Base-by-base conservation (phyloP, 1,140 invertebrate species). In the Cyclina sinensis region DNA sequence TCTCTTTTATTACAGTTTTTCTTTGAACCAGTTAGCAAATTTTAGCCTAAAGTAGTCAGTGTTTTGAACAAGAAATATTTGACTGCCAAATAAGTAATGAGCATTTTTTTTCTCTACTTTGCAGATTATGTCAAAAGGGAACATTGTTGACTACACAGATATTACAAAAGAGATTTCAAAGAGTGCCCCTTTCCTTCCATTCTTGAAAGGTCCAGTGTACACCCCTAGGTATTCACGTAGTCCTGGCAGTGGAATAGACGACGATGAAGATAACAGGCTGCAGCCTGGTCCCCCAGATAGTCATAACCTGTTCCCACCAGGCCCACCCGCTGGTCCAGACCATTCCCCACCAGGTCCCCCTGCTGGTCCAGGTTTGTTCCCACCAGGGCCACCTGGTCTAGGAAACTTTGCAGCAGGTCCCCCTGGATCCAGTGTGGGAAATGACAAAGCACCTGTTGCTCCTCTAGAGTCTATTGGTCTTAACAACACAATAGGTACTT, bases 41-140 rank as follows among this genome's bases (percentile, higher is more conserved):
- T n/a, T n/a, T n/a, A n/a, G n/a, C n/a, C n/a, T n/a, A n/a, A n/a
- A n/a, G n/a, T n/a, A n/a, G n/a, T n/a, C n/a, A n/a, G n/a, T n/a
- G n/a, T n/a, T n/a, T n/a, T n/a, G n/a, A n/a, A n/a, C n/a, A n/a
- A n/a, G n/a, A n/a, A n/a, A n/a, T n/a, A n/a, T n/a, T n/a, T n/a
- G n/a, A n/a, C n/a, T n/a, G n/a, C n/a, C n/a, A n/a, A n/a, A n/a
- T n/a, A n/a, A n/a, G n/a, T n/a, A n/a, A n/a, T n/a, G n/a, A n/a
- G n/a, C n/a, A n/a, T n/a, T n/a, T n/a, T n/a, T n/a, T n/a, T n/a
- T n/a, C n/a, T n/a, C n/a, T n/a, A n/a, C n/a, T n/a, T n/a, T 65
- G n/a, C 51, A 88, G 86, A 27, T 82, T 21, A 88, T 88, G 48
- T 82, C 79, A 18, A 82, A 62, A 62, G 86, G 86, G 1, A 81